Percentiles rank a stretch among this genome's conserved stretches.
Conservation (phyloP, 2,888 invertebrate species). For the Plagodis pulveraria region DNA sequence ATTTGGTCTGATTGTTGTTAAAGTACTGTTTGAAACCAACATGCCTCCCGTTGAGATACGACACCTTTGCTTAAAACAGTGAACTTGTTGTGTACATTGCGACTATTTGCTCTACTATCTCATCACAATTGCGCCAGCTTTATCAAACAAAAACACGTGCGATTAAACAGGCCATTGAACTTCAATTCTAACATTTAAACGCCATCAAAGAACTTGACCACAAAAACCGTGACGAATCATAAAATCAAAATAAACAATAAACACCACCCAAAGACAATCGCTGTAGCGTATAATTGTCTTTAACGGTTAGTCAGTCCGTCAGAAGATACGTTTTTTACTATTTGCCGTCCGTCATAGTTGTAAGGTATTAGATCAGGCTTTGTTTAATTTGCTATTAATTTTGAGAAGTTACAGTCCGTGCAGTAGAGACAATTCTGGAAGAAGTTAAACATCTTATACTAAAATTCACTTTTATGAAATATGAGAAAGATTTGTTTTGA, state of each 20-base stretch:
- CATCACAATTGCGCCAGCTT: constrained; percentile 14
- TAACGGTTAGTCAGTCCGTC: constrained; percentile 34
- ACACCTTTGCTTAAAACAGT: constrained; percentile 1
- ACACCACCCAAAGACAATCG: constrained; percentile 35
- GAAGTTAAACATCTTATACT: too few relatives aligned
- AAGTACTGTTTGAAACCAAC: constrained; percentile 13
- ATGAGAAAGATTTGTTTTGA: too few relatives aligned
- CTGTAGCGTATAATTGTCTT: constrained; percentile 41
- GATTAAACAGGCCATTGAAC: constrained; percentile 35
- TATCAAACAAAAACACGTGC: constrained; percentile 23
- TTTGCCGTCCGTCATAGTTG: constrained; percentile 3
- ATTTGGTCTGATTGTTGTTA: background rate
- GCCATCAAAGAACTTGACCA: constrained; percentile 16
- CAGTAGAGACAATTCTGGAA: too few relatives aligned
- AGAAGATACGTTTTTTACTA: constrained; percentile 11
- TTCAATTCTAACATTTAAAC: constrained; percentile 24
- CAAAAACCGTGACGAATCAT: constrained; percentile 27
- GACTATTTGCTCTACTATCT: constrained; percentile 13
- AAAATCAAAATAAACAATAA: constrained; percentile 35
- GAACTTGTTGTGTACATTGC: constrained; percentile 15
- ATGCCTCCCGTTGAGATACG: constrained; percentile 5
- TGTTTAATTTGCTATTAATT: constrained; percentile 1
- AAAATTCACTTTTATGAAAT: too few relatives aligned
- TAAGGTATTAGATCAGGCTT: constrained; percentile 5
- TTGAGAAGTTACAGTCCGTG: background rate